Base-by-base conservation (phyloP, 2,797 vertebrate species). In the Sarcoramphus papa region DNA sequence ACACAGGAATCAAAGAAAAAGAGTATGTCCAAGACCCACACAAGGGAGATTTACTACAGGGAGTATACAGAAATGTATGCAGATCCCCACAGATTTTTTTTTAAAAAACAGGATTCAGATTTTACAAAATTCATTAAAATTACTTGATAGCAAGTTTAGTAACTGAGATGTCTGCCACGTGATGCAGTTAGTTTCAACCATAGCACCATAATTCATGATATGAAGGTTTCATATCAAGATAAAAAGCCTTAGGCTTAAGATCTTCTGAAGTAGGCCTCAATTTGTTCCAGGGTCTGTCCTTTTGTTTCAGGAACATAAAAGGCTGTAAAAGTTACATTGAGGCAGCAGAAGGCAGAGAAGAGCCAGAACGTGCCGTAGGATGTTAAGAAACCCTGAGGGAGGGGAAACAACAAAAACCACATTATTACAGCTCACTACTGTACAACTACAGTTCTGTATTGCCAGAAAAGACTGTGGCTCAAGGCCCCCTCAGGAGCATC, bases 311-410 rank as follows among this genome's bases (percentile, higher is more conserved):
- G 99, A 95, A 99, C 85, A 51, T 97, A 98, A 94, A 97, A 59
- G 33, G 98, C 50, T 18, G 99, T 99, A 97, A 99, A 99, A 91
- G 98, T 12, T 85, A 99, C 83, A 35, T 96, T 98, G 60, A 98
- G 48, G 70, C 96, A 86, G 84, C 99, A 99, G 94, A 99, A 93
- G 23, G 87, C 97, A 3, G 99, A 98, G 40, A 99, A 99, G 21
- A 99, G 97, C 99, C 99, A 99, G 98, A 99, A 99, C 1, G 98
- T 99, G 7, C 99, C 99, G 1, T 98, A 98, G 11, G 98, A 98
- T 90, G 98, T 98, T 33, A 99, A 94, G 41, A 97, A 78, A 47
- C 33, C 97, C 99, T 99, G 94, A 20, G 87, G 94, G 56, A 84
- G 64, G 33, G 13, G 25, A 59, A 68, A 68, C 8, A 72, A 37